These are phyloP conservation scores for Vesta saturnalis DNA, from an alignment of 2,888 invertebrate species.

Conservation along the genomic window DNA sequence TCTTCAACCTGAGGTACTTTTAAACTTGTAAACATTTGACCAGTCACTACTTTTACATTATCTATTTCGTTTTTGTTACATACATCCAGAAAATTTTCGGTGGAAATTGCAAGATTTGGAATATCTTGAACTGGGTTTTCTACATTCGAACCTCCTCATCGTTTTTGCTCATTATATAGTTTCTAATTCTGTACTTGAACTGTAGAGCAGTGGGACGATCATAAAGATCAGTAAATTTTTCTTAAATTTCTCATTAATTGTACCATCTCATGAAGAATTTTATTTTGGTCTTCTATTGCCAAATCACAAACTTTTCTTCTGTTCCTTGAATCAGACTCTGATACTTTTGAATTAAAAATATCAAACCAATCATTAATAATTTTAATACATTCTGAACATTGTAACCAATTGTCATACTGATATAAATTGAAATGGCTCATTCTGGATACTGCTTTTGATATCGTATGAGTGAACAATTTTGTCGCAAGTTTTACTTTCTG, in stretches of 20 bases:
- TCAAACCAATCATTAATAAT: not conserved
- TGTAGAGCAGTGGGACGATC: conserved; percentile 40
- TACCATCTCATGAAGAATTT: too few relatives aligned
- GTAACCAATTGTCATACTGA: too few relatives aligned
- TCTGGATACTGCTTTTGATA: not conserved
- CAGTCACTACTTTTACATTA: not conserved
- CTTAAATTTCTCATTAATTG: not conserved
- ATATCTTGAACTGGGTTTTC: too few relatives aligned
- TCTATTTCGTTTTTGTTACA: not conserved
- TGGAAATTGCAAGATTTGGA: too few relatives aligned
- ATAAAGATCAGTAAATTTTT: conserved; percentile 25
- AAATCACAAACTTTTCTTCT: not conserved
- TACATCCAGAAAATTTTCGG: too few relatives aligned
- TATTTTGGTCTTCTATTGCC: too few relatives aligned
- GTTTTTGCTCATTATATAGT: conserved; percentile 36
- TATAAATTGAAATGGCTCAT: too few relatives aligned
- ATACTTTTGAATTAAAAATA: not conserved
- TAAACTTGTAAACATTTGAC: too few relatives aligned
- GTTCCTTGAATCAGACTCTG: not conserved
- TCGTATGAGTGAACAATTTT: not conserved
- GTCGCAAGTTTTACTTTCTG: not conserved
- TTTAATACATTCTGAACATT: not conserved
- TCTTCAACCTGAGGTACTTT: too few relatives aligned
- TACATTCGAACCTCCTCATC: too few relatives aligned
- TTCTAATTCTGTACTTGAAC: conserved; percentile 43